Conservation (phyloP, 2,888 invertebrate genomes). For the Neoascia interrupta region DNA sequence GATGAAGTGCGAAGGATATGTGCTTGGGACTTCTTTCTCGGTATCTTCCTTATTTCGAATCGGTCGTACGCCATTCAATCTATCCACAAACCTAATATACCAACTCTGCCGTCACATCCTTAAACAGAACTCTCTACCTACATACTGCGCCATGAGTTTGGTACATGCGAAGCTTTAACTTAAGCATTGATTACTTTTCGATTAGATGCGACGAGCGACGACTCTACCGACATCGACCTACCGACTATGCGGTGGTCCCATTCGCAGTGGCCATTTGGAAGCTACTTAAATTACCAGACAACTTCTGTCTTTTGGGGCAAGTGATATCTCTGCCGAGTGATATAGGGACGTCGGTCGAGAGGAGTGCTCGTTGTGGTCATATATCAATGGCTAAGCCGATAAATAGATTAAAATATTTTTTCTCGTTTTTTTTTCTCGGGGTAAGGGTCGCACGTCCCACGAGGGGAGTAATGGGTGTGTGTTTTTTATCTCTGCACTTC, state of each 20-base stretch:
- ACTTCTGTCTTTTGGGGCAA: conserved; percentile 44
- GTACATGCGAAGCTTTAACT: conserved; percentile 42
- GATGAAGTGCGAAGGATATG: conserved; percentile 31
- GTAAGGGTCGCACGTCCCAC: background rate
- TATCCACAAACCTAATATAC: background rate
- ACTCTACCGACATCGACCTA: background rate
- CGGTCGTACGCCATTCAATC: conserved; percentile 25
- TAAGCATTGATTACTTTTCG: conserved; percentile 65
- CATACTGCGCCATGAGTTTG: conserved; percentile 3
- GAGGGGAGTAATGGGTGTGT: conserved; percentile 10
- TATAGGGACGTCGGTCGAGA: background rate
- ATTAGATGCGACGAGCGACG: conserved; percentile 36
- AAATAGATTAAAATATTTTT: conserved; percentile 63
- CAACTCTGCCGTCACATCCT: background rate
- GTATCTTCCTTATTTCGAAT: conserved; percentile 40
- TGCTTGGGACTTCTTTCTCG: conserved; percentile 16
- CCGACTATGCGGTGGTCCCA: conserved; percentile 6
- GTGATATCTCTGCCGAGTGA: conserved; percentile 30
- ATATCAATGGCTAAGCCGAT: conserved; percentile 62
- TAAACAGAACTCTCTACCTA: background rate
- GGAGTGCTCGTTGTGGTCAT: conserved; percentile 48
- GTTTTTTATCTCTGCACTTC: conserved; percentile 56
- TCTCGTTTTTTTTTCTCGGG: background rate
- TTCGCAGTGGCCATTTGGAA: conserved; percentile 33
- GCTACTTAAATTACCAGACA: conserved; percentile 65